A percentile compares a stretch with the other conserved stretches of the same genome.
Evolutionary conservation across 2,888 invertebrate species (phyloP).

Genomic region (Digitonthophagus gazella): DNA sequence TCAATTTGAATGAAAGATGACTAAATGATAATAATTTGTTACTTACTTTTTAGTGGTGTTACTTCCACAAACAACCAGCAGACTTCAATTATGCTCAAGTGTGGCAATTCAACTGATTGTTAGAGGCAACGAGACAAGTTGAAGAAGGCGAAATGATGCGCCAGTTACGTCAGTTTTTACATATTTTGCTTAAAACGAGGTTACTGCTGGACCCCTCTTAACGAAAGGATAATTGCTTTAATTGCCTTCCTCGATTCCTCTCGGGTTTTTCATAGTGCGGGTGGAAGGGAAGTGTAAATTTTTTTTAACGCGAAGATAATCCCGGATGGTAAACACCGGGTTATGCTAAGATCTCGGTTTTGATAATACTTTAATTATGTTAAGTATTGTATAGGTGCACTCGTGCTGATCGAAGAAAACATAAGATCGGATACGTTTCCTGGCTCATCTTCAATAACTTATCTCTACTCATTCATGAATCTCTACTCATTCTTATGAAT

Average conservation of each 20-base stretch:
- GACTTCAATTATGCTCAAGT: constrained; percentile 22
- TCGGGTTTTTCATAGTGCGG: too few relatives aligned
- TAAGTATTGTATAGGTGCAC: constrained; percentile 9
- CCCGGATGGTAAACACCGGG: constrained; percentile 4
- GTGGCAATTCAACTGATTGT: constrained; percentile 26
- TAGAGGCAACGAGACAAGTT: constrained; percentile 18
- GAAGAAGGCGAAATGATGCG: constrained; percentile 15
- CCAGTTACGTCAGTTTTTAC: constrained; percentile 28
- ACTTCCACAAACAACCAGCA: constrained; percentile 16
- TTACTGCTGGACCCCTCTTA: constrained; percentile 25
- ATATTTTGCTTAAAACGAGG: constrained; percentile 28
- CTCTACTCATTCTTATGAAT: too few relatives aligned
- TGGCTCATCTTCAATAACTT: too few relatives aligned
- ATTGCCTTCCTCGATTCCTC: constrained; percentile 18
- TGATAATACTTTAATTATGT: constrained; percentile 5
- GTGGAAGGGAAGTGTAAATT: neutral
- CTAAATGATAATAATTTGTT: neutral
- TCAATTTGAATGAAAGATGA: neutral
- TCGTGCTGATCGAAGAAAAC: constrained; percentile 12
- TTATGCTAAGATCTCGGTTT: constrained; percentile 2
- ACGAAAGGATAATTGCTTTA: constrained; percentile 26
- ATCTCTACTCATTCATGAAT: neutral
- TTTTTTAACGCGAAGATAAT: neutral
- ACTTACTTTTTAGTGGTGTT: constrained; percentile 11
- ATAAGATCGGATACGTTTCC: neutral